phyloP scores from a whole-genome alignment of 2,888 invertebrate species.

The Malacosoma neustria region DNA sequence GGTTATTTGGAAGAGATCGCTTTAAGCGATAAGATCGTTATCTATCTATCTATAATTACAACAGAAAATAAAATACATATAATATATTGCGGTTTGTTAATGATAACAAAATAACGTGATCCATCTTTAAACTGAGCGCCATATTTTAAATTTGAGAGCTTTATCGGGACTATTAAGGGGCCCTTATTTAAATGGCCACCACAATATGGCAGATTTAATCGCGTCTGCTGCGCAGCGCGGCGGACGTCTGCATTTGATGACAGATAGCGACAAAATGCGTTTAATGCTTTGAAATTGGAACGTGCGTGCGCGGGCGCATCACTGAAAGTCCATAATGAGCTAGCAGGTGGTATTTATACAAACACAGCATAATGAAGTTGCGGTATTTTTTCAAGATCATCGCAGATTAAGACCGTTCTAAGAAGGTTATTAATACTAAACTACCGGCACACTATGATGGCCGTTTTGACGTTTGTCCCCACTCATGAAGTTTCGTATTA shows the following conservation, averaged over 20 bases:
- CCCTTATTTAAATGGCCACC: constrained; percentile 55
- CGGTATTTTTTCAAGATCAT: not conserved
- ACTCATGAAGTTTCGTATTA: too few relatives aligned
- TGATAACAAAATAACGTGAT: constrained; percentile 3
- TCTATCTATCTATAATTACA: too few relatives aligned
- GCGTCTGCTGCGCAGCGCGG: constrained; percentile 29
- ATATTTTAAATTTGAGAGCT: constrained; percentile 32
- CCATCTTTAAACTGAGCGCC: constrained; percentile 14
- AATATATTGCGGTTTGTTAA: not conserved
- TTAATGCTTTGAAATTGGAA: constrained; percentile 49
- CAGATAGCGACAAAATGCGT: constrained; percentile 61
- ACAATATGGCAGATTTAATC: constrained; percentile 57
- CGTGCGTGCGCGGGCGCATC: constrained; percentile 43
- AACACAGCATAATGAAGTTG: too few relatives aligned
- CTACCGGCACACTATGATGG: too few relatives aligned
- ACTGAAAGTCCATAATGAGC: constrained; percentile 6
- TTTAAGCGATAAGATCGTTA: too few relatives aligned
- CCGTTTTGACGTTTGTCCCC: too few relatives aligned
- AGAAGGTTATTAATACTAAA: not conserved
- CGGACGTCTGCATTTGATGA: constrained; percentile 54
- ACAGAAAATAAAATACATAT: too few relatives aligned
- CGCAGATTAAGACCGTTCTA: not conserved
- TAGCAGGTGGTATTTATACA: too few relatives aligned
- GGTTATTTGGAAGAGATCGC: too few relatives aligned
- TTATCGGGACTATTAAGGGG: constrained; percentile 49